A percentile compares a stretch with the other conserved stretches of the same genome.
Conservation (phyloP, 2,888 invertebrate genomes). For the Alsophila aescularia region DNA sequence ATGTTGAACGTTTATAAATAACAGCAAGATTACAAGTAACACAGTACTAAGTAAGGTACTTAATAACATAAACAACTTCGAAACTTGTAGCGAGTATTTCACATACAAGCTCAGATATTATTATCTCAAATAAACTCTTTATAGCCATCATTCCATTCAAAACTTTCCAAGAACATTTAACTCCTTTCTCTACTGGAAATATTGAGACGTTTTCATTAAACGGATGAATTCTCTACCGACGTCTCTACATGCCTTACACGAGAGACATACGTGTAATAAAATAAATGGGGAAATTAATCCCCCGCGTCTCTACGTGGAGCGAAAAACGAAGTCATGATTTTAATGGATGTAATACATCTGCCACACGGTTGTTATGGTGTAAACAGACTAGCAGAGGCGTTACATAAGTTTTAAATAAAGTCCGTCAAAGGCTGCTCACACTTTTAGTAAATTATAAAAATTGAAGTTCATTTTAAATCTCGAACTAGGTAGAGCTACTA, state of each 20-base stretch:
- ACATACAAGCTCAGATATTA: neutral
- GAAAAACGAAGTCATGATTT: conserved; percentile 8
- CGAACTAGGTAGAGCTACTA: too few relatives aligned
- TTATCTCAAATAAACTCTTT: too few relatives aligned
- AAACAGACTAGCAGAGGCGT: too few relatives aligned
- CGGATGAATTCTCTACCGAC: neutral
- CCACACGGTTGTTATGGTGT: neutral
- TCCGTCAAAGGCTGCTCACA: too few relatives aligned
- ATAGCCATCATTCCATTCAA: conserved; percentile 5
- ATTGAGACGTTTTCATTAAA: conserved; percentile 21
- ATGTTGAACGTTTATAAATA: too few relatives aligned
- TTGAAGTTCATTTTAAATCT: too few relatives aligned
- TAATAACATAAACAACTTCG: too few relatives aligned
- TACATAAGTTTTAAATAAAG: too few relatives aligned
- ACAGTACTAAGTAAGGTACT: too few relatives aligned
- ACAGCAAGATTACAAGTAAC: too few relatives aligned
- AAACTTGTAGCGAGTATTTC: neutral
- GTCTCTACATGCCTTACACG: too few relatives aligned
- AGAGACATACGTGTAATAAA: conserved; percentile 24
- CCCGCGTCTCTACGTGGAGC: neutral
- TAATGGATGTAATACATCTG: neutral
- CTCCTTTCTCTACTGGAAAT: conserved; percentile 2
- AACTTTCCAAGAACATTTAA: neutral
- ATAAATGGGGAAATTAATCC: conserved; percentile 18
- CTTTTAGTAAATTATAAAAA: too few relatives aligned